A percentile compares a stretch with the other conserved stretches of the same genome.
Evolutionary conservation across 1,140 invertebrate species (phyloP).

Genomic region (Melanaphis sacchari): DNA sequence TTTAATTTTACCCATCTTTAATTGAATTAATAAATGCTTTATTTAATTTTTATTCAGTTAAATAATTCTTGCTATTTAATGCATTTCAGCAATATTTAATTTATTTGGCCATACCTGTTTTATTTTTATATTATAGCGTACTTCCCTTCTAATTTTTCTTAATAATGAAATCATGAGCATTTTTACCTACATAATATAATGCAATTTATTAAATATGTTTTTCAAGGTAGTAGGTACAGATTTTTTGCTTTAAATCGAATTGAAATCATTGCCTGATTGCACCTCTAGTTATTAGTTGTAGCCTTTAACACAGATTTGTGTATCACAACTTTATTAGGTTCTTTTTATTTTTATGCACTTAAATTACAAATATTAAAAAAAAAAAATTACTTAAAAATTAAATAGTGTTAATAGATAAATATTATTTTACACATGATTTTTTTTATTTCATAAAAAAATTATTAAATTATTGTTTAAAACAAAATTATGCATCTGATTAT

Average conservation of each 20-base stretch:
- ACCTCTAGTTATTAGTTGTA: not conserved
- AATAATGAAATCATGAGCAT: not conserved
- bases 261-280: not conserved
- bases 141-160: not conserved
- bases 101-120: not conserved
- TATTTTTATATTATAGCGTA: not conserved
- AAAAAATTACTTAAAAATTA: not conserved
- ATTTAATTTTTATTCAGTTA: not conserved
- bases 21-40: not conserved
- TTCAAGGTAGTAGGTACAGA: not conserved
- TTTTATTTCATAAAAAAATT: not conserved
- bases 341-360: not conserved
- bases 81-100: not conserved
- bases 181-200: not conserved
- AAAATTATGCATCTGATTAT: not conserved
- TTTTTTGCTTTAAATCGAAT: not conserved
- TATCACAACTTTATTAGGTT: not conserved
- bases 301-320: not conserved
- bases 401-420: not conserved
- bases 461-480: not conserved
- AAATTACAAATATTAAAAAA: not conserved
- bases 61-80: not conserved
- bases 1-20: not conserved
- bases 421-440: not conserved
- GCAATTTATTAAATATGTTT: not conserved